Conservation (phyloP, 2,113 vertebrate species). For the Scolopax mira region DNA sequence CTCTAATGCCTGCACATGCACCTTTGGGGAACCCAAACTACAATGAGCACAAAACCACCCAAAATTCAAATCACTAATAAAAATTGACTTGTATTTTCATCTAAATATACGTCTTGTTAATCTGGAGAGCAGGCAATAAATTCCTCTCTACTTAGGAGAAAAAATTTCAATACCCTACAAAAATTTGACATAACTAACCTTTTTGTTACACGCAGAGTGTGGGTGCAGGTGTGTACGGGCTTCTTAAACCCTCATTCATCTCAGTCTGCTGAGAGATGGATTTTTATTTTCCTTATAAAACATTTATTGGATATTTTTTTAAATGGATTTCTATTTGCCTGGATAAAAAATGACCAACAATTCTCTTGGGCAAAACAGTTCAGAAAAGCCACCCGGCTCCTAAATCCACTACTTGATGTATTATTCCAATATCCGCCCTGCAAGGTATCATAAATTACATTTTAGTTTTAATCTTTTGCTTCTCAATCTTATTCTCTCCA, state of each 20-base stretch:
- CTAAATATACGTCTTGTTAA: not conserved
- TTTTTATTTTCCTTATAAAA: not conserved
- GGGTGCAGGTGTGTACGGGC: not conserved
- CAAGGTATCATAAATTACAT: not conserved
- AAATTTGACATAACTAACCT: not conserved
- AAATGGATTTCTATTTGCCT: not conserved
- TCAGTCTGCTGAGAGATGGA: not conserved
- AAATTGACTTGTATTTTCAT: not conserved
- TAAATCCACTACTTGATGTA: not conserved
- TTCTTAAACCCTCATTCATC: not conserved
- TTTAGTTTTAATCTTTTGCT: not conserved
- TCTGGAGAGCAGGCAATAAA: not conserved
- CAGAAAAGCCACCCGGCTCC: not conserved
- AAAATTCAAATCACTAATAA: not conserved
- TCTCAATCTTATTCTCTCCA: not conserved
- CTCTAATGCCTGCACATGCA: rapidly evolving
- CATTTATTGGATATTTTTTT: too few species aligned
- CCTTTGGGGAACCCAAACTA: not conserved
- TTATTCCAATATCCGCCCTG: not conserved
- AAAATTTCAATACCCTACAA: not conserved
- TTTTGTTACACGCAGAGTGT: too few species aligned
- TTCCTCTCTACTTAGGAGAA: not conserved
- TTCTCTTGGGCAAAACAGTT: not conserved
- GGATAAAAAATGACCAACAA: not conserved
- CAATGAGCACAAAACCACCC: not conserved